phyloP scores from a whole-genome alignment of 2,888 invertebrate genomes.

The Polyommatus icarus region DNA sequence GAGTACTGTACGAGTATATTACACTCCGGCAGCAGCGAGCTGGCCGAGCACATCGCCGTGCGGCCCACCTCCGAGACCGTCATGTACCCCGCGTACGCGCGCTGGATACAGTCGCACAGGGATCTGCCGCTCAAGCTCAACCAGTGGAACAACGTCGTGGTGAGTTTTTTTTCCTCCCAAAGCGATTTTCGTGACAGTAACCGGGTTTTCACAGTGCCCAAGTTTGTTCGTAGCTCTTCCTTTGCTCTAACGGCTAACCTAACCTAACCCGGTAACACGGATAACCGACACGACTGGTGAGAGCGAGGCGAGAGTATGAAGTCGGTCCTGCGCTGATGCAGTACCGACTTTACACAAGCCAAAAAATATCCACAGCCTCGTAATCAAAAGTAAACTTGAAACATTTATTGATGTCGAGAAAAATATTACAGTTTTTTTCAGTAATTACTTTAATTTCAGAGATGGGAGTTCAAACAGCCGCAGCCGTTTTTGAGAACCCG shows the following conservation, averaged over 20 bases:
- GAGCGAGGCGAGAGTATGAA: no score
- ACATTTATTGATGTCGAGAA: neutral
- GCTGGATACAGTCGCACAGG: slow-evolving; percentile 98
- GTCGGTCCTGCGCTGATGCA: no score
- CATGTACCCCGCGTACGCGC: slow-evolving; percentile 99
- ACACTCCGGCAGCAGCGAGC: slow-evolving; percentile 95
- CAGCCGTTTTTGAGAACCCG: slow-evolving; percentile 98
- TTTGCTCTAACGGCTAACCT: no score
- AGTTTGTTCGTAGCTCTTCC: no score
- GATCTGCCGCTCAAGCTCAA: slow-evolving; percentile 98
- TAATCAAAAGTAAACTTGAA: neutral
- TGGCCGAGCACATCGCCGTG: slow-evolving; percentile 98
- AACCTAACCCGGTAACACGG: no score
- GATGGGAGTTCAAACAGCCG: slow-evolving; percentile 99
- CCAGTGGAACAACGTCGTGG: slow-evolving; percentile 97
- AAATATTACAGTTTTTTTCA: neutral
- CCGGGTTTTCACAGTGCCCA: no score
- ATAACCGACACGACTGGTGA: no score
- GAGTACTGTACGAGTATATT: slow-evolving; percentile 50
- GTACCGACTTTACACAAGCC: no score
- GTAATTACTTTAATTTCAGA: slow-evolving; percentile 71
- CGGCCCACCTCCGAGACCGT: slow-evolving; percentile 99
- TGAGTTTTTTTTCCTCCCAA: slow-evolving; percentile 26
- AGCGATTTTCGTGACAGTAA: neutral
- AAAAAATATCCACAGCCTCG: no score